Base-by-base conservation (phyloP, 2,888 invertebrate genomes). In the Coelopa pilipes region DNA sequence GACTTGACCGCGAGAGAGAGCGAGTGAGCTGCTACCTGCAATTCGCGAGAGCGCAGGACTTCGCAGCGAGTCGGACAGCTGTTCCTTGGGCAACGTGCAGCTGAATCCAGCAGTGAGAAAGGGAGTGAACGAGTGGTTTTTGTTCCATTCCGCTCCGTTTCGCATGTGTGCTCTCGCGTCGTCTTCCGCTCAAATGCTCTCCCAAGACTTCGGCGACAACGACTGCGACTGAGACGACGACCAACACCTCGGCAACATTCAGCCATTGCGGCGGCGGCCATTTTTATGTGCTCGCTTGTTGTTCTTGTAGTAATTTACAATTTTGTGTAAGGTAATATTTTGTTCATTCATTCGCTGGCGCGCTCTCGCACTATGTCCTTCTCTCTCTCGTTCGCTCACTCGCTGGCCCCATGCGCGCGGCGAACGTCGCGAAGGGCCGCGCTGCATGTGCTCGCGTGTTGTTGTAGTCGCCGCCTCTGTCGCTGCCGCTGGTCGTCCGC, bases 191-290 rank as follows among this genome's bases (percentile, higher is more conserved):
- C 57, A 21, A 4, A 10, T 17, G 1, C 17, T 1, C 55, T 17
- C 17, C 19, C 55, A 5, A 45, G 3, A n/a, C 17, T 46, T 63
- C 17, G 15, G 15, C 50, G 21, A 4, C 17, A 7, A 4, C 34
- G 34, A 34, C 34, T 34, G 34, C 34, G 34, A 34, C 34, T 2
- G 34, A 2, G 34, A 34, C 34, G 34, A 34, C 45, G 34, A 68
- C 50, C 55, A 45, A 68, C 17, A 57, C 57, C 57, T 21, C 24
- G 21, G 19, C 69, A 45, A 57, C 57, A 76, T 73, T 74, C 76
- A 74, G 73, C 76, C 74, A 76, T 73, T 74, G 59, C 68, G 34
- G 34, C 34, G 72, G 78, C 78, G 76, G 78, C 78, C 78, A 78
- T 78, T 77, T 78, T 78, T 78, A 78, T 77, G 76, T 76, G 75